Base-by-base conservation (phyloP, 1,140 invertebrate genomes). In the Adelges cooleyi region DNA sequence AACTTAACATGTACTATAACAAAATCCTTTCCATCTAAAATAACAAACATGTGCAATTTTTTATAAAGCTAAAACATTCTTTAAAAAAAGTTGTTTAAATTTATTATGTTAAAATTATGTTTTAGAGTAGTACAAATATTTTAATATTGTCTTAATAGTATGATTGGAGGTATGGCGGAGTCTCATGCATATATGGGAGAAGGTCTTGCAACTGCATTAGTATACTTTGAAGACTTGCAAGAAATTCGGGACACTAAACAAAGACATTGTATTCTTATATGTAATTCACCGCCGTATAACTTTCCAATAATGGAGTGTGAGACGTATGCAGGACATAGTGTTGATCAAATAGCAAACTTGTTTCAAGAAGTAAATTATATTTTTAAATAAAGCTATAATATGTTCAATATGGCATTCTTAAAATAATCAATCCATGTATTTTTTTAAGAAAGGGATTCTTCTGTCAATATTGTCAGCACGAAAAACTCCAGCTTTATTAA, bases 221-320 rank as follows among this genome's bases (percentile, higher is more conserved):
- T 86, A 66, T 91, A 89, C 71, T 86, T 95, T 70, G 92, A 96
- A 72, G 92, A 95, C 75, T 77, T 95, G 4, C 82, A 85, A 69
- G 74, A 82, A 5, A 80, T 82, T 65, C 76, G 90, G 48, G 84
- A 86, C 69, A 65, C 69, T 46, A 71, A 78, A 10, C 82, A 86
- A 70, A 83, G 84, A 56, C 90, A 95, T 75, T 91, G 92, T 70
- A 85, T 97, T 62, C 76, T 95, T 9, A 80, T 96, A 22, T 94
- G 90, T 73, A 95, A 93, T 74, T 95, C 92, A n/a, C 87, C 90
- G 8, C 92, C 92, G 0, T 96, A 95, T 74, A 82, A 85, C 52
- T 82, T 91, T 67, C 86, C 87, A 22, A 88, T 90, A 22, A 83
- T 84, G 73, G 92, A 95, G 75, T 84, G 83, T 22, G 82, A 81